Base-by-base conservation (phyloP, 1,140 invertebrate genomes). In the Cyphomyrmex costatus region DNA sequence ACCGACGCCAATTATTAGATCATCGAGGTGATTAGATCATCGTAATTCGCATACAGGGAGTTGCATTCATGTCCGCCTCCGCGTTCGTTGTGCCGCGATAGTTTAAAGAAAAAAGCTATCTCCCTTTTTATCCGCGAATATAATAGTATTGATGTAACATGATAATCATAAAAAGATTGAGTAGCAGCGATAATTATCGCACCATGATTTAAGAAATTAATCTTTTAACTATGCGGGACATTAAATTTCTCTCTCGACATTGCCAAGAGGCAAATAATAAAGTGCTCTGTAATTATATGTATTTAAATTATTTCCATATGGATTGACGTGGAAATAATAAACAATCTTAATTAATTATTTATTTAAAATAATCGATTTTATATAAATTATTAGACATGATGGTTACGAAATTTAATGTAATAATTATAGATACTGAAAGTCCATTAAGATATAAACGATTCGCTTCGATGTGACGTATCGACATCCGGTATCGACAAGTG, bases 1-100 rank as follows among this genome's bases (percentile, higher is more conserved):
- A 24, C 3, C 12, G 33, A 33, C 79, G 53, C 33, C n/a, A 56
- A 36, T 74, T 83, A 74, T 83, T 83, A 83, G 68, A 83, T 83
- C 79, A 83, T 83, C 79, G 68, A 83, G 16, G 36, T 24, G 65
- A 46, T 68, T 68, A 49, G 65, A 46, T 68, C 65, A 68, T 68
- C 68, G 27, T 42, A 60, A 49, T 83, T 74, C 36, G 30, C n/a
- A 3, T 21, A 12, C 10, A 46, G 21, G 3, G 30, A 33, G 3
- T 6, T 24, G 30, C 19, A 30, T 82, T 73, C 79, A 70, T 7
- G n/a, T 27, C n/a, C 65, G 78, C 78, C 63, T 80, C 33, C n/a
- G 65, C 63, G n/a, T 12, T 58, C 19, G 12, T 24, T 19, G 1
- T 42, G 16, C 61, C 19, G n/a, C 33, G 14, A 46, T 30, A 46